Percentiles rank a stretch among this genome's conserved stretches.
Evolutionary conservation across 2,797 vertebrate species (phyloP).

Genomic region (Peromyscus eremicus): DNA sequence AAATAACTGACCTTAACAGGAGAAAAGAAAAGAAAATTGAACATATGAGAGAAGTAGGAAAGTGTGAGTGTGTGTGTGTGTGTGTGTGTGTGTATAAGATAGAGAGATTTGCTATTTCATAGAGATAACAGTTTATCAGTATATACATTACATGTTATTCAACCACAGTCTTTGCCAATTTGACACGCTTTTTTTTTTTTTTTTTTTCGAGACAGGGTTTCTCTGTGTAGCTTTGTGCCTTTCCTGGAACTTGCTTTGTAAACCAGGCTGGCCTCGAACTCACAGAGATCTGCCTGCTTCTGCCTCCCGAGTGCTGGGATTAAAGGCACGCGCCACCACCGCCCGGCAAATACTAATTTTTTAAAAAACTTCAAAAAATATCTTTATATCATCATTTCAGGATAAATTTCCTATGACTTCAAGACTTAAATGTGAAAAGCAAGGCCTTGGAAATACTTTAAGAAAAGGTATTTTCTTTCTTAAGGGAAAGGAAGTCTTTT

Average conservation of each 20-base stretch:
- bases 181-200: background rate
- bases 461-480: conserved; percentile 32
- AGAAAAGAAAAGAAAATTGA: conserved; percentile 2
- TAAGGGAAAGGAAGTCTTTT: background rate
- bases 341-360: background rate
- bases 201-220: no score
- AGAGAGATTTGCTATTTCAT: conserved; percentile 8
- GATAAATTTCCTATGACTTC: conserved; percentile 17
- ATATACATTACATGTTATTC: background rate
- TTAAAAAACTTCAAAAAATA: background rate
- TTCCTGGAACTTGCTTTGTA: no score
- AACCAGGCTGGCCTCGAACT: no score
- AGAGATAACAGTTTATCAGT: background rate
- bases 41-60: background rate
- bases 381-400: background rate
- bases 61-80: background rate
- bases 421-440: conserved; percentile 41
- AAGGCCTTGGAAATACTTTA: background rate
- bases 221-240: no score
- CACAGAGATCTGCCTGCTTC: no score
- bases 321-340: no score
- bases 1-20: background rate
- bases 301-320: no score
- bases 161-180: background rate
- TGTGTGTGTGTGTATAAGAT: background rate